phyloP scores from a whole-genome alignment of 2,113 vertebrate species.

The Stegastes partitus region DNA sequence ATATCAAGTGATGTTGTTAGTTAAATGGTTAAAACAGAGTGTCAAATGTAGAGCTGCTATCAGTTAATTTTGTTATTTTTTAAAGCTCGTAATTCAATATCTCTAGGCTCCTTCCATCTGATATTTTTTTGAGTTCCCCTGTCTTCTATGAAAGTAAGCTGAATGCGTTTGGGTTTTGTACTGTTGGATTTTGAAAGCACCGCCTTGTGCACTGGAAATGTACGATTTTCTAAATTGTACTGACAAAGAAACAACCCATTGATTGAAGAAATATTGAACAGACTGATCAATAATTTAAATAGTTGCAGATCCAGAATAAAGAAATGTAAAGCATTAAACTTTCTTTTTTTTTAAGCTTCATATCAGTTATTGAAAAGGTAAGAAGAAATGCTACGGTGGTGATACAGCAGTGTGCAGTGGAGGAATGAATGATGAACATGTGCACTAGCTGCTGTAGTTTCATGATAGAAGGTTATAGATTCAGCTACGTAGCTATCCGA shows the following conservation, averaged over 20 bases:
- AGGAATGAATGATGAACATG: neutral
- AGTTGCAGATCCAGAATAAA: too few relatives aligned
- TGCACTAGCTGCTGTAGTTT: neutral
- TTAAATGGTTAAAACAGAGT: neutral
- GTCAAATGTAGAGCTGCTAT: too few relatives aligned
- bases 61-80: too few relatives aligned
- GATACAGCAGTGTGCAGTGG: too few relatives aligned
- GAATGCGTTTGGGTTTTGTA: neutral
- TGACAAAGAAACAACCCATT: neutral
- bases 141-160: too few relatives aligned
- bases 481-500: neutral
- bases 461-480: neutral
- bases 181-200: neutral
- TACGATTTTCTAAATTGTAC: neutral
- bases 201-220: neutral
- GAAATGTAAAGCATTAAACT: neutral
- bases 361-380: neutral
- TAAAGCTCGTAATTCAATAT: too few relatives aligned
- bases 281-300: neutral
- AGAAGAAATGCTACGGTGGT: neutral
- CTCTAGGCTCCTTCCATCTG: too few relatives aligned
- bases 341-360: neutral
- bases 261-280: neutral
- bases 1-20: neutral
- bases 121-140: too few relatives aligned